A percentile compares a stretch with the other conserved stretches of the same genome.
Evolutionary conservation across 1,140 invertebrate genomes (phyloP).

Genomic region (Pogonomyrmex barbatus): DNA sequence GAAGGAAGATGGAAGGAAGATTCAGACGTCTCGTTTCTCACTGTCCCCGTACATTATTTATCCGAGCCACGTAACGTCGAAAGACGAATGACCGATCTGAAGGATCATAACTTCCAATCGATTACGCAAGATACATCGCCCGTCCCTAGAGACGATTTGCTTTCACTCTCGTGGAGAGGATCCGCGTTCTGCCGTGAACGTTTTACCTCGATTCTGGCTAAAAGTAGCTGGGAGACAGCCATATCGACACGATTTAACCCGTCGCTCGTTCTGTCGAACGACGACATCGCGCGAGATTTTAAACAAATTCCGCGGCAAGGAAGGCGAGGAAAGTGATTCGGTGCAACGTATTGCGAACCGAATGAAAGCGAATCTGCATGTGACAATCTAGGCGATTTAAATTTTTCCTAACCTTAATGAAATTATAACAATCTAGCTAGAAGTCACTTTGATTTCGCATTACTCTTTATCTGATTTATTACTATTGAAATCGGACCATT

Average conservation of each 20-base stretch:
- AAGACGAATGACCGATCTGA: background rate
- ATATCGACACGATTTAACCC: background rate
- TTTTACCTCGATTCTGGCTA: background rate
- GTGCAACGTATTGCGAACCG: background rate
- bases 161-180: constrained; percentile 33
- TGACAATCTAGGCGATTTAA: background rate
- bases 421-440: too few relatives aligned
- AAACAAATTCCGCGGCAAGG: background rate
- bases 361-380: constrained; percentile 51
- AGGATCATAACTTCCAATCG: constrained; percentile 22
- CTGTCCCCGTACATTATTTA: background rate
- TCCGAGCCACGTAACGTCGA: background rate
- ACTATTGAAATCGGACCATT: background rate
- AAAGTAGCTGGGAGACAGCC: background rate
- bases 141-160: constrained; percentile 20
- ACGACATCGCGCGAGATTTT: background rate
- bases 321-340: constrained; percentile 39
- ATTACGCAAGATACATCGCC: constrained; percentile 28
- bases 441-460: too few relatives aligned
- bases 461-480: background rate
- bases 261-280: background rate
- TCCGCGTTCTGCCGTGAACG: constrained; percentile 15
- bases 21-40: constrained; percentile 1
- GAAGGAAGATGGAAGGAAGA: background rate
- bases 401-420: background rate